Conservation (phyloP, 2,888 invertebrate species). For the Rutpela maculata region DNA sequence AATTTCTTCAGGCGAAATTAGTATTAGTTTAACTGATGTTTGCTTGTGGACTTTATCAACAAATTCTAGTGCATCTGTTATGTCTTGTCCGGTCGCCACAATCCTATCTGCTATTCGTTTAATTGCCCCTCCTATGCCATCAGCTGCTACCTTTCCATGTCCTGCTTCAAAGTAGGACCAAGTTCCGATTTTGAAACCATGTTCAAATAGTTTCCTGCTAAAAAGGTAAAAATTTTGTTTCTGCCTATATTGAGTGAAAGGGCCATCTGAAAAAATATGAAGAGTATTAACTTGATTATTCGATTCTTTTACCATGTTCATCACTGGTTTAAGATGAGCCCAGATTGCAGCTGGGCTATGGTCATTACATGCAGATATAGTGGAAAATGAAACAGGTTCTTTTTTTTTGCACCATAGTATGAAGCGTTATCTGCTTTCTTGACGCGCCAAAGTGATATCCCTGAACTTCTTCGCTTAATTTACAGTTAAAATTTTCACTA, state of each 20-base stretch:
- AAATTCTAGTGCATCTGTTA: slow-evolving; percentile 7
- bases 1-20: neutral
- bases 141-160: slow-evolving; percentile 45
- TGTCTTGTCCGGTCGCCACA: slow-evolving; percentile 12
- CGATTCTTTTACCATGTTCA: slow-evolving; percentile 11
- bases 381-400: slow-evolving; percentile 23
- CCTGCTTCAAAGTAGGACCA: slow-evolving; percentile 49
- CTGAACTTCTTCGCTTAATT: slow-evolving; percentile 30
- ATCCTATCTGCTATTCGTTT: slow-evolving; percentile 33
- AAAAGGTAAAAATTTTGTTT: slow-evolving; percentile 38
- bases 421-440: slow-evolving; percentile 34
- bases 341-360: slow-evolving; percentile 38
- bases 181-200: slow-evolving; percentile 36
- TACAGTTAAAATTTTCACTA: slow-evolving; percentile 28
- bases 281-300: slow-evolving; percentile 20
- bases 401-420: slow-evolving; percentile 13
- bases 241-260: slow-evolving; percentile 38
- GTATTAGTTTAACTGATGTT: neutral
- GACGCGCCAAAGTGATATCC: slow-evolving; percentile 39
- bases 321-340: slow-evolving; percentile 28
- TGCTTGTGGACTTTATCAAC: neutral
- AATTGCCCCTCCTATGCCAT: slow-evolving; percentile 27
- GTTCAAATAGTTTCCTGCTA: slow-evolving; percentile 29
- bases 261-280: slow-evolving; percentile 38
- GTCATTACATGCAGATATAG: slow-evolving; percentile 19